Conservation (phyloP, 2,797 vertebrate genomes). For the Adelosebastes latens region DNA sequence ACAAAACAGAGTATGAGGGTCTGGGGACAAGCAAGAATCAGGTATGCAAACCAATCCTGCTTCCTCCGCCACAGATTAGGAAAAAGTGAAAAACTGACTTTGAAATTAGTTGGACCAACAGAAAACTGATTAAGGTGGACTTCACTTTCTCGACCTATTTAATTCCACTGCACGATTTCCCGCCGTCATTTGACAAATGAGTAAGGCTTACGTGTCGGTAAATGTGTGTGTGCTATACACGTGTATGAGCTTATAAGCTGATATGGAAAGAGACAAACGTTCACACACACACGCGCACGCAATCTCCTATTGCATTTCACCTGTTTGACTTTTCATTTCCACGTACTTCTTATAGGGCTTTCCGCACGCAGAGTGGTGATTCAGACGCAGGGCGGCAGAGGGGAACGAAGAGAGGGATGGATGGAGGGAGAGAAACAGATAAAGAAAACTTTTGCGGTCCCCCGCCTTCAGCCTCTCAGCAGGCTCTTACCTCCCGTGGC, state of each 20-base stretch:
- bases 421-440: slow-evolving; percentile 30
- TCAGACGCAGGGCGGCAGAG: slow-evolving; percentile 29
- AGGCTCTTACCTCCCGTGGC: slow-evolving; percentile 59
- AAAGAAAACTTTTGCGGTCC: slow-evolving; percentile 44
- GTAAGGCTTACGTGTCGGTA: slow-evolving; percentile 20
- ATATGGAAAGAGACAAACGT: not conserved
- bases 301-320: slow-evolving; percentile 30
- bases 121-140: slow-evolving; percentile 48
- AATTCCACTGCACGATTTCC: slow-evolving; percentile 42
- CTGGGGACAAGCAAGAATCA: not conserved
- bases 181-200: slow-evolving; percentile 49
- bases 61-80: slow-evolving; percentile 18
- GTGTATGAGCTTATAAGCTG: not conserved
- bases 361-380: slow-evolving; percentile 34
- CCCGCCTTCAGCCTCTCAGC: slow-evolving; percentile 61
- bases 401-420: not conserved
- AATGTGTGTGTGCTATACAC: slow-evolving; percentile 1
- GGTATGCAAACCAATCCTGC: not conserved
- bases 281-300: not conserved
- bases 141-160: slow-evolving; percentile 59
- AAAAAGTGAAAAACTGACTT: slow-evolving; percentile 33
- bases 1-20: not conserved
- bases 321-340: slow-evolving; percentile 53
- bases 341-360: slow-evolving; percentile 24
- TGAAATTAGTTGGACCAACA: slow-evolving; percentile 40